These are phyloP conservation scores for Cardiocondyla obscurior DNA, from an alignment of 1,140 invertebrate genomes.

Conservation along the genomic window DNA sequence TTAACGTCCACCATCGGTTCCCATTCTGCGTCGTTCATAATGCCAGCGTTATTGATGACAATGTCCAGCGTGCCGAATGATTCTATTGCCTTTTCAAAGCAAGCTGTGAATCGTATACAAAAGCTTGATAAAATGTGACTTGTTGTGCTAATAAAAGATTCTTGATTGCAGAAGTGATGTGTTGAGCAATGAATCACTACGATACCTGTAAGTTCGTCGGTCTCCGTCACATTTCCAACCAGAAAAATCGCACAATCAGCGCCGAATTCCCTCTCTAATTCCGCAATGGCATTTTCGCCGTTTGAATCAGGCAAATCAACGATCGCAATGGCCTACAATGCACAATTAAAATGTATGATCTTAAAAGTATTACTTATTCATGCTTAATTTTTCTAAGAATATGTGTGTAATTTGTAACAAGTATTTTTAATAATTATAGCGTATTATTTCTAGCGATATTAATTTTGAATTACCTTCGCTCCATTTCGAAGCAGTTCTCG, in stretches of 20 bases:
- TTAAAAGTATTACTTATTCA: not conserved
- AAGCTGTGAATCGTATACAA: constrained; percentile 68
- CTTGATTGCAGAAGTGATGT: not conserved
- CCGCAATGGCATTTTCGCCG: constrained; percentile 38
- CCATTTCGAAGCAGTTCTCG: constrained; percentile 81
- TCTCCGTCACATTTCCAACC: constrained; percentile 76
- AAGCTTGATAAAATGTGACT: not conserved
- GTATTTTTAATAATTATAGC: not conserved
- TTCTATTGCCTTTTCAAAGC: constrained; percentile 74
- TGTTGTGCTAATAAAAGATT: not conserved
- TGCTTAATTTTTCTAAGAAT: not conserved
- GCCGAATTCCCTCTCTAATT: constrained; percentile 76
- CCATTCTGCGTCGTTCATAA: constrained; percentile 81
- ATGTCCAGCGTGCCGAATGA: constrained; percentile 79
- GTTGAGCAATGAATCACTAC: not conserved
- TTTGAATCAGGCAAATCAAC: constrained; percentile 60
- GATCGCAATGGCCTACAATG: constrained; percentile 57
- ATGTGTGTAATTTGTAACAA: not conserved
- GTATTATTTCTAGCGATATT: not conserved
- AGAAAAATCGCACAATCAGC: constrained; percentile 75
- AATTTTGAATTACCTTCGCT: constrained; percentile 72
- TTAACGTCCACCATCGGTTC: constrained; percentile 81
- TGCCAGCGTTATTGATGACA: constrained; percentile 82
- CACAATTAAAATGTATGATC: not conserved
- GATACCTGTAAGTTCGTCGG: constrained; percentile 56